These are phyloP conservation scores for Liolophura sinensis DNA, from an alignment of 1,140 invertebrate species.

Conservation along the genomic window DNA sequence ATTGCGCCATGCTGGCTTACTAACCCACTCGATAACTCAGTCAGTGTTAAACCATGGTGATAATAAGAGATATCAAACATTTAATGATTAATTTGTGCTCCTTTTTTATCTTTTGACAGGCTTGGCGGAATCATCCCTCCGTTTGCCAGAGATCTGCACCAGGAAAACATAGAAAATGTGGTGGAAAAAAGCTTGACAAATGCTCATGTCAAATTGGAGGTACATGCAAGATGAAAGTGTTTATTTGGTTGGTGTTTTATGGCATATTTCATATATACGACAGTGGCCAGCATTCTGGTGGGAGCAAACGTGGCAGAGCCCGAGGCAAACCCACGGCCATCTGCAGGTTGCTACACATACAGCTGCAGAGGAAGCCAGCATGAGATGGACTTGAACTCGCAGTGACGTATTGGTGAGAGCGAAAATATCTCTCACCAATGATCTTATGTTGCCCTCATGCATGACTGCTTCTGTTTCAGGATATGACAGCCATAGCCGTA, in stretches of 20 bases:
- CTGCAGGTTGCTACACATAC: too few species aligned
- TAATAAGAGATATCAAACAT: too few species aligned
- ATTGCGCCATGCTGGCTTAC: too few species aligned
- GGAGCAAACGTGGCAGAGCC: too few species aligned
- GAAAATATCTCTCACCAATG: slow-evolving; percentile 3
- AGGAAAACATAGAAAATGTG: slow-evolving; percentile 75
- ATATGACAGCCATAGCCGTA: slow-evolving; percentile 88
- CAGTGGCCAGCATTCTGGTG: too few species aligned
- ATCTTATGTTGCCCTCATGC: not conserved
- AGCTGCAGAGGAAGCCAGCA: too few species aligned
- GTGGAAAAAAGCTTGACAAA: slow-evolving; percentile 71
- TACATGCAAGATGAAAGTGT: slow-evolving; percentile 13
- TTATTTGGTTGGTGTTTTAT: too few species aligned
- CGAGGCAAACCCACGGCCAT: too few species aligned
- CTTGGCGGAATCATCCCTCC: slow-evolving; percentile 90
- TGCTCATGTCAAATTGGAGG: slow-evolving; percentile 68
- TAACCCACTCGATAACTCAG: too few species aligned
- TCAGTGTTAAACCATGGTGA: too few species aligned
- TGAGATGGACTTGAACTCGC: not conserved
- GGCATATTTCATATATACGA: too few species aligned
- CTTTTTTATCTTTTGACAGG: slow-evolving; percentile 61
- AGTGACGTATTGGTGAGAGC: not conserved
- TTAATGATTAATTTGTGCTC: too few species aligned
- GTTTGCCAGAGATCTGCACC: slow-evolving; percentile 80
- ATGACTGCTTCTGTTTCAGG: slow-evolving; percentile 46